Base-by-base conservation (phyloP, 2,797 vertebrate species). In the Epinephelus coioides region DNA sequence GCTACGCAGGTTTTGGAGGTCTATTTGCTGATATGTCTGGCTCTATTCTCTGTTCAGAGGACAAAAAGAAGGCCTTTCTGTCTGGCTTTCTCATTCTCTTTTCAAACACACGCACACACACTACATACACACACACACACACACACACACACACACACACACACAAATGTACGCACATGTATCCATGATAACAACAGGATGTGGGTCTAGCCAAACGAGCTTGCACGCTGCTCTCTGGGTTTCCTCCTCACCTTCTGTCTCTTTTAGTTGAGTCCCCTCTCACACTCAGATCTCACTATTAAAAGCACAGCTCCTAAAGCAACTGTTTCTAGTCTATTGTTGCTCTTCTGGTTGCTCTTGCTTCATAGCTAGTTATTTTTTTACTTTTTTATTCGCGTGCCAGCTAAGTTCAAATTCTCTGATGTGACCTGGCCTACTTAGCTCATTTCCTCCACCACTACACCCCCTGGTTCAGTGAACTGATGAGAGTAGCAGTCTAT, bases 181-280 rank as follows among this genome's bases (percentile, higher is more conserved):
- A 78, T 83, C 79, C 76, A 75, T 78, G 63, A 82, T 74, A 73
- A 76, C 80, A 91, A 91, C 92, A 92, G 93, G 93, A 94, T 92
- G 93, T 92, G 91, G 91, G 88, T 88, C 81, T 60, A 70, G 74
- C 67, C 69, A 84, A 79, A 79, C 27, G 6, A 82, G 86, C 81
- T n/a, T 80, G 80, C 79, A 71, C 1, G 40, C 70, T 69, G 79
- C 61, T 86, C 59, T 87, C 57, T 74, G 76, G 75, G 81, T 85
- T 92, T 90, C 86, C 84, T 89, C 71, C 66, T 74, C 21, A 84
- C 65, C 78, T 76, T 63, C 68, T 78, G 73, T 85, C 71, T 83
- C 43, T 74, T 78, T 62, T 54, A 57, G 77, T 63, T 30, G 18
- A 69, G 50, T 43, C 53, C 65, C 64, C 34, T 67, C 51, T 15